Percentiles rank a stretch among this genome's conserved stretches.
phyloP scores from a whole-genome alignment of 2,113 vertebrate genomes.

The Columba livia region DNA sequence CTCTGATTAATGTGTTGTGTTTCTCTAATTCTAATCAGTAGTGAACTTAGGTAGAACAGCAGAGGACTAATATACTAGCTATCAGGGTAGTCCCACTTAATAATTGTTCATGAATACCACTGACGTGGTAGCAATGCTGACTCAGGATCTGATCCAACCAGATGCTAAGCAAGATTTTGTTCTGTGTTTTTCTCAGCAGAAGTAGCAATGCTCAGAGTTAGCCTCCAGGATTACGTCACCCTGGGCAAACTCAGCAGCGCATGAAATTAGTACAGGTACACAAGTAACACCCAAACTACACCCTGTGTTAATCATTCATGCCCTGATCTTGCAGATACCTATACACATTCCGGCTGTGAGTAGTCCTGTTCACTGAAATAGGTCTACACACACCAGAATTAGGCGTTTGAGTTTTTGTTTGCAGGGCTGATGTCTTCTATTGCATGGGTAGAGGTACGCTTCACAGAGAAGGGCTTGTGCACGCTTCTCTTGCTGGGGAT shows the following conservation, averaged over 20 bases:
- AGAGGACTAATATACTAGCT: not conserved
- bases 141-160: not conserved
- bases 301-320: not conserved
- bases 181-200: not conserved
- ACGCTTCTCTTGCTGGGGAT: slow-evolving; percentile 48
- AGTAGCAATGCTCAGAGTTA: not conserved
- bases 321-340: not conserved
- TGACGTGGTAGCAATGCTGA: not conserved
- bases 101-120: not conserved
- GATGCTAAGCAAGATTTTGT: not conserved
- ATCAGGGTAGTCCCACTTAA: not conserved
- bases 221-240: not conserved
- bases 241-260: not conserved
- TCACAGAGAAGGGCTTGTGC: slow-evolving; percentile 13
- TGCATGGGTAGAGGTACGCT: not conserved
- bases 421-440: slow-evolving; percentile 8
- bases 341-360: not conserved
- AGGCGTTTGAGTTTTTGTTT: not conserved
- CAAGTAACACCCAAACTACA: not conserved
- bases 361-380: not conserved
- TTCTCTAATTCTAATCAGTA: not conserved
- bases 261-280: not conserved
- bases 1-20: not conserved
- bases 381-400: not conserved
- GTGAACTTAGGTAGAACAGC: not conserved